Evolutionary conservation across 2,888 invertebrate species (phyloP).

Genomic region (Sinhomidia bicolor): DNA sequence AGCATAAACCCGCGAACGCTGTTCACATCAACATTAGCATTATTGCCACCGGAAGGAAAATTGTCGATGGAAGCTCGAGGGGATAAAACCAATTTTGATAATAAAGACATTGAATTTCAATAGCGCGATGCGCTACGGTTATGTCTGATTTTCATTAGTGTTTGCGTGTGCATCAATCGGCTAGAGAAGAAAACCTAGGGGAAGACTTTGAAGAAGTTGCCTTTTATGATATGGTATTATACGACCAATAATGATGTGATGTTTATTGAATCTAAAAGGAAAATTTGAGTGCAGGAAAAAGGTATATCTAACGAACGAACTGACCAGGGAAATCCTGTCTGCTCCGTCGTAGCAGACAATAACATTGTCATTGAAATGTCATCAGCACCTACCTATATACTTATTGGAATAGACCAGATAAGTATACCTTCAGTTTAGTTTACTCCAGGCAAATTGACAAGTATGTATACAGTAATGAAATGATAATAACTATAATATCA

Average conservation of each 20-base stretch:
- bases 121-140: not conserved
- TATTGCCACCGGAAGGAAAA: conserved; percentile 25
- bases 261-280: too few species aligned
- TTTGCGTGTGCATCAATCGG: too few species aligned
- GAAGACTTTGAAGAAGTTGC: too few species aligned
- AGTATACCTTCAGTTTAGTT: too few species aligned
- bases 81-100: conserved; percentile 49
- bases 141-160: not conserved
- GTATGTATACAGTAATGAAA: not conserved
- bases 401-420: not conserved
- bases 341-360: not conserved
- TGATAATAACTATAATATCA: conserved; percentile 5
- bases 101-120: conserved; percentile 52
- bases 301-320: too few species aligned
- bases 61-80: conserved; percentile 19
- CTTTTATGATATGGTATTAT: too few species aligned
- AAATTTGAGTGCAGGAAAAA: too few species aligned
- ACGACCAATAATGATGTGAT: too few species aligned
- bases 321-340: not conserved
- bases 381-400: too few species aligned
- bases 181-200: too few species aligned
- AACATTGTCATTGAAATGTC: not conserved
- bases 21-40: conserved; percentile 8
- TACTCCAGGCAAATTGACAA: not conserved
- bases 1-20: not conserved